A percentile compares a stretch with the other conserved stretches of the same genome.
These are phyloP conservation scores for Paedocypris sp. DNA, from an alignment of 2,113 vertebrate species.

Conservation along the genomic window DNA sequence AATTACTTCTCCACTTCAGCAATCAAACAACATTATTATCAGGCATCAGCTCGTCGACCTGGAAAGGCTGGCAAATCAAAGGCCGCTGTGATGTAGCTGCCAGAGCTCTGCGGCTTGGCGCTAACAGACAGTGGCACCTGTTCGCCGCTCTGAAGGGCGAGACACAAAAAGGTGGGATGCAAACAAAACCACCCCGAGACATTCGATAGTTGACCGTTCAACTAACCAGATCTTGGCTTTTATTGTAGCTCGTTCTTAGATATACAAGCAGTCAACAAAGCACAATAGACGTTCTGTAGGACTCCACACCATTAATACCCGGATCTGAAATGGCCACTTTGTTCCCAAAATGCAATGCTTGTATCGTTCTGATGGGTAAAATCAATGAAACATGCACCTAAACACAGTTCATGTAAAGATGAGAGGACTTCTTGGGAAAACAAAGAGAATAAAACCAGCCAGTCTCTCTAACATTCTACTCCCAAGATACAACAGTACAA, in stretches of 20 bases:
- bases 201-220: too few relatives aligned
- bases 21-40: slow-evolving; percentile 71
- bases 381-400: background rate
- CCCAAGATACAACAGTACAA: too few relatives aligned
- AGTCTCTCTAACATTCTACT: too few relatives aligned
- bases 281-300: too few relatives aligned
- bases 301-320: too few relatives aligned
- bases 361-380: background rate
- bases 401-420: background rate
- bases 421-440: background rate
- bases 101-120: slow-evolving; percentile 57
- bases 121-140: slow-evolving; percentile 69
- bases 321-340: too few relatives aligned
- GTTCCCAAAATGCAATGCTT: too few relatives aligned
- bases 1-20: slow-evolving; percentile 66
- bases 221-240: too few relatives aligned
- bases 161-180: background rate
- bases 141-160: slow-evolving; percentile 35
- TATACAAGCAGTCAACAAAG: too few relatives aligned
- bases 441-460: too few relatives aligned
- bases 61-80: slow-evolving; percentile 70
- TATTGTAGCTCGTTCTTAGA: too few relatives aligned
- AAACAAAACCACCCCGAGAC: background rate
- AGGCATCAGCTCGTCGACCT: slow-evolving; percentile 72
- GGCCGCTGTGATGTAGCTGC: slow-evolving; percentile 52